Evolutionary conservation across 2,113 vertebrate genomes (phyloP).

Genomic region (Phainopepla nitens): DNA sequence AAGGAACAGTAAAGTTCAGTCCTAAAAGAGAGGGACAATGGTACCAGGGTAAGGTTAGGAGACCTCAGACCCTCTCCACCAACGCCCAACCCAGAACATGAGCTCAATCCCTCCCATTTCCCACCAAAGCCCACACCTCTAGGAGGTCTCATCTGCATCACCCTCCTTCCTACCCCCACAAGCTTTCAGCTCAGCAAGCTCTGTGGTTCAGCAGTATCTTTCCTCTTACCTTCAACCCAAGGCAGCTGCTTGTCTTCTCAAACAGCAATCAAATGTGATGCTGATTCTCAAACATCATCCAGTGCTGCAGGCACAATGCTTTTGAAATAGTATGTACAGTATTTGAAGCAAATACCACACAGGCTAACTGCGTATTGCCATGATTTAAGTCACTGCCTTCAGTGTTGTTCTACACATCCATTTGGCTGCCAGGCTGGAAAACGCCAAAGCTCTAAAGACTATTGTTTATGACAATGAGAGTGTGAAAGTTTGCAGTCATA

Average conservation of each 20-base stretch:
- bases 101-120: neutral
- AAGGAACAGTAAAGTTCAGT: neutral
- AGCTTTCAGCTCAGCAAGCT: neutral
- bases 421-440: neutral
- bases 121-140: neutral
- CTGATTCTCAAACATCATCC: neutral
- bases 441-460: neutral
- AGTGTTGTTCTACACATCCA: neutral
- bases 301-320: neutral
- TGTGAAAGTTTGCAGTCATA: neutral
- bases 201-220: neutral
- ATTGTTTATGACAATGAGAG: neutral
- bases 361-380: neutral
- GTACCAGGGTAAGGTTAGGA: neutral
- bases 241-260: neutral
- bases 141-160: neutral
- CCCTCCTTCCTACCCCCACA: neutral
- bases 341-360: neutral
- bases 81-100: neutral
- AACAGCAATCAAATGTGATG: neutral
- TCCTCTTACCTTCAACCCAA: neutral
- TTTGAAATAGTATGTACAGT: neutral
- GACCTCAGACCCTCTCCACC: neutral
- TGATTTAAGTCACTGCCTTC: neutral
- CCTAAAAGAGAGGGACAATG: neutral